Conservation (phyloP, 2,797 vertebrate genomes). For the Heterohyrax brucei region DNA sequence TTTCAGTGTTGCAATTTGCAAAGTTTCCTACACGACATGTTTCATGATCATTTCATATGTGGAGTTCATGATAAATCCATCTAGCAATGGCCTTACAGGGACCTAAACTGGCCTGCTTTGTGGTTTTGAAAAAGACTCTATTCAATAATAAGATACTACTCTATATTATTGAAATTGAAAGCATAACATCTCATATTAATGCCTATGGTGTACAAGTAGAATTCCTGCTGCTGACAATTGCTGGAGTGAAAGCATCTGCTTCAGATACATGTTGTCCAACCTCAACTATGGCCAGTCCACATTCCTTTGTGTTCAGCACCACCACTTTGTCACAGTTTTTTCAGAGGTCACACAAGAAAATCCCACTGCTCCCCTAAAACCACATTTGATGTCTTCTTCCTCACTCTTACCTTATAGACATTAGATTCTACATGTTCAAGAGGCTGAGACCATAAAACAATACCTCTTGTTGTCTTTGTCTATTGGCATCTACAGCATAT, state of each 20-base stretch:
- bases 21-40: constrained; percentile 72
- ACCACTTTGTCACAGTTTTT: neutral
- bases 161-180: constrained; percentile 35
- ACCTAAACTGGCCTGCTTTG: constrained; percentile 64
- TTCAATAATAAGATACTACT: constrained; percentile 6
- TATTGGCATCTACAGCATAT: neutral
- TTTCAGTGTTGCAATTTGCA: constrained; percentile 53
- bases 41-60: constrained; percentile 59
- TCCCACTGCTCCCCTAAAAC: neutral
- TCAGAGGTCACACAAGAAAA: neutral
- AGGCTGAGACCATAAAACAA: neutral
- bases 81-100: neutral
- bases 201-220: neutral
- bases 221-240: neutral
- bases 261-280: neutral
- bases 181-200: neutral
- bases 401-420: neutral
- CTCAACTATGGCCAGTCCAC: neutral
- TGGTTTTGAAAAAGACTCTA: constrained; percentile 20
- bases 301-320: neutral
- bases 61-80: constrained; percentile 46
- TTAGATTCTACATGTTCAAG: neutral
- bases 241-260: constrained; percentile 6
- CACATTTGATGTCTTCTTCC: neutral
- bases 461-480: neutral